phyloP scores from a whole-genome alignment of 92 coral and sea anemone genomes.

The Paragorgia papillata region DNA sequence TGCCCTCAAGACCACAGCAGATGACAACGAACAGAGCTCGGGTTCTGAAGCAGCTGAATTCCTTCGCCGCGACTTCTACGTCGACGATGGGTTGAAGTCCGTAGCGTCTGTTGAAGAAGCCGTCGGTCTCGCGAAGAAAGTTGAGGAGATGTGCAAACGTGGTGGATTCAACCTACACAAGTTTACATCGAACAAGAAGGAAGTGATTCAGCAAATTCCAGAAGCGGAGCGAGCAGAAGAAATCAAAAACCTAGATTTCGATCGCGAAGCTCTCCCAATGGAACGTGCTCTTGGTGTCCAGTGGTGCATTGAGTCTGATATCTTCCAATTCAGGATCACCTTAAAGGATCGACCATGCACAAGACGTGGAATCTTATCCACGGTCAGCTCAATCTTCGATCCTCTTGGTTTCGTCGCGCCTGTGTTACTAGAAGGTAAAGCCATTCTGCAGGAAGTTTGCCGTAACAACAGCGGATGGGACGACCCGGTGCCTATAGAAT shows the following conservation, averaged over 20 bases:
- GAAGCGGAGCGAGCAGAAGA: not conserved
- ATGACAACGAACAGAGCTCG: not conserved
- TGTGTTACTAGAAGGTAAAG: not conserved
- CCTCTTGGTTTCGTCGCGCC: not conserved
- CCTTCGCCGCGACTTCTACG: not conserved
- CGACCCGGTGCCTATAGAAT: conserved; percentile 1
- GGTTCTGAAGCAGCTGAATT: not conserved
- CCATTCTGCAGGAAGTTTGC: not conserved
- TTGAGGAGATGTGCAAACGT: not conserved
- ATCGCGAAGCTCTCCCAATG: not conserved
- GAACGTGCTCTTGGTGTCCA: conserved; percentile 3
- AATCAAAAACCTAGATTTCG: not conserved
- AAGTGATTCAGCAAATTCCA: not conserved
- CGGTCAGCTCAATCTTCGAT: not conserved
- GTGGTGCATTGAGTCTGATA: conserved; percentile 7
- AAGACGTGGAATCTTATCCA: not conserved
- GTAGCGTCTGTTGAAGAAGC: not conserved
- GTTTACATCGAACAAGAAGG: not conserved
- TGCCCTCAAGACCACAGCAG: not conserved
- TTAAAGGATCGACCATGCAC: not conserved
- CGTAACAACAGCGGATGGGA: not conserved
- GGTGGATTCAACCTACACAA: not conserved
- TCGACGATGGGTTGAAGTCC: conserved; percentile 10
- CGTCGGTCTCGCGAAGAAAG: not conserved
- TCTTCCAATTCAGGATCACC: not conserved